phyloP scores from a whole-genome alignment of 2,113 vertebrate genomes.

The Rissa tridactyla region DNA sequence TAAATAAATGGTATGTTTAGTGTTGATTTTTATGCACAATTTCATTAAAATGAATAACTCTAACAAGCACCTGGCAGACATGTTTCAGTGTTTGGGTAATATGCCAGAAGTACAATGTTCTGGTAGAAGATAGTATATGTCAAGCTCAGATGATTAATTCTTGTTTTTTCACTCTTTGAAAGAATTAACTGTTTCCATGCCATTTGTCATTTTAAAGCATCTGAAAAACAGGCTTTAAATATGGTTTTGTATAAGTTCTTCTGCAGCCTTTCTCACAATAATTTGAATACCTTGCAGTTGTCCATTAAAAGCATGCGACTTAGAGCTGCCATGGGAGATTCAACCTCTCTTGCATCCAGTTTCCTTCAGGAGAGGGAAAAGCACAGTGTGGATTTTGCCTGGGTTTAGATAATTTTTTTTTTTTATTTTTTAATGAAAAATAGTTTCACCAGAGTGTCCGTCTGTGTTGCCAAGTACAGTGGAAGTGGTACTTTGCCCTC shows the following conservation, averaged over 20 bases:
- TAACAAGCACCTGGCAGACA: slow-evolving; percentile 13
- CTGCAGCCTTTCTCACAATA: not conserved
- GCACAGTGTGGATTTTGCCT: not conserved
- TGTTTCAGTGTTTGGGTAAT: not conserved
- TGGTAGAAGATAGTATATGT: not conserved
- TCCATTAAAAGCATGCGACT: not conserved
- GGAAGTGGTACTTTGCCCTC: not conserved
- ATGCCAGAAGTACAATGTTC: not conserved
- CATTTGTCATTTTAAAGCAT: not conserved
- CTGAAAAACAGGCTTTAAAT: not conserved
- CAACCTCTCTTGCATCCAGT: not conserved
- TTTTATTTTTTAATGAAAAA: not conserved
- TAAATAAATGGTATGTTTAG: not conserved
- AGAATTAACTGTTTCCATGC: not conserved
- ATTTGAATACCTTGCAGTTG: not conserved
- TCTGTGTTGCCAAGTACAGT: not conserved
- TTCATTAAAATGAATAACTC: slow-evolving; percentile 14
- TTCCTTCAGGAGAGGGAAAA: not conserved
- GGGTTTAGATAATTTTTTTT: not conserved
- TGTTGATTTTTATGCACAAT: not conserved
- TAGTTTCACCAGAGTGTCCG: not conserved
- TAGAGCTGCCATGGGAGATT: not conserved
- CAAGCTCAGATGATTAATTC: not conserved
- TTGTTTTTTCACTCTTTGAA: not conserved
- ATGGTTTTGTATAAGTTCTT: not conserved